Evolutionary conservation across 2,888 invertebrate species (phyloP), one percentile per base, ranked within the genome.

Genomic region (Tipula confusa): DNA sequence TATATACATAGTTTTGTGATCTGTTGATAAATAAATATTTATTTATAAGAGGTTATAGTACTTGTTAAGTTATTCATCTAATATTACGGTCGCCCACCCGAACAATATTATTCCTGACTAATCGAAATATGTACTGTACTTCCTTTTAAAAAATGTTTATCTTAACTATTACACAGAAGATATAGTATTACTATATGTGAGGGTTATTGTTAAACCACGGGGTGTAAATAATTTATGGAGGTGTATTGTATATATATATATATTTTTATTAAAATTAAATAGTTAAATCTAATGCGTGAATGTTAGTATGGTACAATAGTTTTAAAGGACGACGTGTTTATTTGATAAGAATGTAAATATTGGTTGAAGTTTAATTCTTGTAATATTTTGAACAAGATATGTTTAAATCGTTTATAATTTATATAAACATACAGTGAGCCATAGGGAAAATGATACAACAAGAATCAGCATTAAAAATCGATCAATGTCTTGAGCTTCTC

Each of bases 81-180:
- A 64, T 24, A 64, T 64, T 24, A 24, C 24, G 64, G 64, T 64
- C 64, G 64, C 64, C 64, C 64, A 64, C 64, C 64, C 64, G 64
- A 64, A 64, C 64, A 24, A 64, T n/a, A n/a, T n/a, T n/a, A n/a
- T 64, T 64, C 64, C 64, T 64, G 64, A 64, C 64, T 24, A 64
- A 64, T 64, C 64, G 64, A 64, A 24, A 64, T 24, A 24, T n/a
- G n/a, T 0, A 24, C 64, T 64, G 24, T 64, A 24, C 24, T 64
- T 64, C 64, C 64, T 24, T 64, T 24, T 24, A 24, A 64, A n/a
- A n/a, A 24, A 64, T 64, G 64, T 64, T 64, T 64, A 64, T 64
- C 6, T 64, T 9, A 64, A n/a, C n/a, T n/a, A n/a, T n/a, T n/a
- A n/a, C n/a, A 64, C 24, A 64, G 64, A 64, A 15, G 4, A 15